Base-by-base conservation (phyloP, 2,888 invertebrate species). In the Ormyrus rosae region DNA sequence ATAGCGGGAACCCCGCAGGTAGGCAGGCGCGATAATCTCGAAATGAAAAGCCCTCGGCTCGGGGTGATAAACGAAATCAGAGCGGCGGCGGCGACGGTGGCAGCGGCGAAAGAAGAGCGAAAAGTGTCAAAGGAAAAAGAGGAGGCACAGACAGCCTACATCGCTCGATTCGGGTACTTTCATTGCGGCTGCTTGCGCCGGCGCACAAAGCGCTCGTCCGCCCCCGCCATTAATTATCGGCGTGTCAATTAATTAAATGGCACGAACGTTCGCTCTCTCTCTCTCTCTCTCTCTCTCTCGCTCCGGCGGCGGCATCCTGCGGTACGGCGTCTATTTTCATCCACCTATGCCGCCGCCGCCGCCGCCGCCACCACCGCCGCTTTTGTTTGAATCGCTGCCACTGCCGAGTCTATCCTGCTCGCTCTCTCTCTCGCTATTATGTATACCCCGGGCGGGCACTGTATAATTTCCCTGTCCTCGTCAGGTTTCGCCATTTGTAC, bases 211-310 rank as follows among this genome's bases (percentile, higher is more conserved):
- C n/a, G 6, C 58, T 58, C 65, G 46, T 69, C 60, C 7, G 58
- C 61, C 68, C 11, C 75, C 74, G 78, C 74, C 82, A 80, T 82
- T 82, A 82, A 82, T 82, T 82, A 82, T 82, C 78, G 75, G 71
- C 80, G 73, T 75, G 82, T 80, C 82, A 78, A 82, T 82, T 80
- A 80, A 82, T 82, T 82, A 80, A 82, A 82, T 78, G 82, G 80
- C 70, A 74, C 65, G 70, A 58, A 60, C 34, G 34, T 34, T 34
- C 34, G 46, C 70, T 63, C 77, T 9, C 34, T 34, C 19, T 1
- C 19, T n/a, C n/a, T 1, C 19, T 19, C 19, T 19, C 60, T n/a
- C 50, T 48, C 68, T 11, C 58, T 10, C 48, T 5, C 58, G 46
- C 8, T 34, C 34, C 34, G 34, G 3, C 48, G 45, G 45, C 67